phyloP scores from a whole-genome alignment of 2,888 invertebrate species.

The Rhingia rostrata region DNA sequence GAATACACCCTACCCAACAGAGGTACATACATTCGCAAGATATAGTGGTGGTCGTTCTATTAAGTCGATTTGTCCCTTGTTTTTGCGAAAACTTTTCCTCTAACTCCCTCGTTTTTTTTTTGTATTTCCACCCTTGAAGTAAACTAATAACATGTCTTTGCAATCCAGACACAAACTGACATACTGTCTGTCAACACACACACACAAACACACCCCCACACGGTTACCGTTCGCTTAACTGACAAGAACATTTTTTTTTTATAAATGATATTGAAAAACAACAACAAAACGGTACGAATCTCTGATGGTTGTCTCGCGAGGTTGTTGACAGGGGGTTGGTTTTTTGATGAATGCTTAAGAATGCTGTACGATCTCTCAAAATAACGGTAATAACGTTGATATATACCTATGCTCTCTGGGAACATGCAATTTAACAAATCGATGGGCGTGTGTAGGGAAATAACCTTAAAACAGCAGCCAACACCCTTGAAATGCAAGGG shows the following conservation, averaged over 20 bases:
- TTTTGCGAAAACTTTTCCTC: neutral
- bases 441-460: slow-evolving; percentile 31
- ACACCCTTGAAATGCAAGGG: slow-evolving; percentile 33
- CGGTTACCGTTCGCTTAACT: neutral
- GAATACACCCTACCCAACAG: neutral
- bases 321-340: slow-evolving; percentile 54
- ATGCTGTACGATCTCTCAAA: slow-evolving; percentile 37
- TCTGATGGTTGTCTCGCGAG: slow-evolving; percentile 20
- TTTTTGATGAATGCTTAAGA: slow-evolving; percentile 52
- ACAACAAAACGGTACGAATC: neutral
- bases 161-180: slow-evolving; percentile 49
- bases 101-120: slow-evolving; percentile 13
- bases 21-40: slow-evolving; percentile 21
- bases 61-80: neutral
- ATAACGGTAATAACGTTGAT: slow-evolving; percentile 7
- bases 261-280: slow-evolving; percentile 5
- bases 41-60: neutral
- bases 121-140: slow-evolving; percentile 37
- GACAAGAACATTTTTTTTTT: neutral
- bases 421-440: neutral
- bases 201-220: neutral
- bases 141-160: slow-evolving; percentile 43
- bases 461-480: slow-evolving; percentile 51
- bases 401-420: neutral
- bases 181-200: slow-evolving; percentile 33